Evolutionary conservation across 2,888 invertebrate genomes (phyloP).

Genomic region (Schrankia costaestrigalis): DNA sequence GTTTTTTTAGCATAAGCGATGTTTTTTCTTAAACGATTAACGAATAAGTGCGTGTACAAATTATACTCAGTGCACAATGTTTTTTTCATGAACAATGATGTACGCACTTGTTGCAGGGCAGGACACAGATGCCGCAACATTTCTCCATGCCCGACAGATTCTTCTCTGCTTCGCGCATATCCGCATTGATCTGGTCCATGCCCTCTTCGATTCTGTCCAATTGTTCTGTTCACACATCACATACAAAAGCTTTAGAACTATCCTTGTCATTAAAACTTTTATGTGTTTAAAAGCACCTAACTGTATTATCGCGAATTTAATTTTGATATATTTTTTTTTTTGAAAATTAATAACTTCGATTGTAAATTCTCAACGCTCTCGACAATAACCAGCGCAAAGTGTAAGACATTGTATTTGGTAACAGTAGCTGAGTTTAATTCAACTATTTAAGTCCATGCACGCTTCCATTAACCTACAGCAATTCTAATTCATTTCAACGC

Average conservation of each 20-base stretch:
- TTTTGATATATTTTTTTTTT: conserved; percentile 24
- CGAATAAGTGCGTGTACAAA: no score
- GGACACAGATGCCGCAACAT: conserved; percentile 98
- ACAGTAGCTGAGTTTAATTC: conserved; percentile 40
- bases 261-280: conserved; percentile 39
- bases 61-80: no score
- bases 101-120: conserved; percentile 98
- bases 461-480: conserved; percentile 46
- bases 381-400: conserved; percentile 73
- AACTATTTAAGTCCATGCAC: conserved; percentile 62
- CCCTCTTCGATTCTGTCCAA: conserved; percentile 99
- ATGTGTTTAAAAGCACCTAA: conserved; percentile 65
- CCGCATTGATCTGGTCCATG: conserved; percentile 99
- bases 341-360: conserved; percentile 26
- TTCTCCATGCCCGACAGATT: conserved; percentile 99
- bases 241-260: conserved; percentile 56
- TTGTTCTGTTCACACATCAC: conserved; percentile 90
- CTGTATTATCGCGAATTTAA: conserved; percentile 38
- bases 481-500: conserved; percentile 43
- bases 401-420: conserved; percentile 59
- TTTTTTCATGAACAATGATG: conserved; percentile 4
- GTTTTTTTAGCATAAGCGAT: no score
- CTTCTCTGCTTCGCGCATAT: conserved; percentile 99
- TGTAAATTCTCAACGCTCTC: conserved; percentile 81
- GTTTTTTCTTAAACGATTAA: no score